phyloP scores from a whole-genome alignment of 2,797 vertebrate genomes.

The Nasua narica region DNA sequence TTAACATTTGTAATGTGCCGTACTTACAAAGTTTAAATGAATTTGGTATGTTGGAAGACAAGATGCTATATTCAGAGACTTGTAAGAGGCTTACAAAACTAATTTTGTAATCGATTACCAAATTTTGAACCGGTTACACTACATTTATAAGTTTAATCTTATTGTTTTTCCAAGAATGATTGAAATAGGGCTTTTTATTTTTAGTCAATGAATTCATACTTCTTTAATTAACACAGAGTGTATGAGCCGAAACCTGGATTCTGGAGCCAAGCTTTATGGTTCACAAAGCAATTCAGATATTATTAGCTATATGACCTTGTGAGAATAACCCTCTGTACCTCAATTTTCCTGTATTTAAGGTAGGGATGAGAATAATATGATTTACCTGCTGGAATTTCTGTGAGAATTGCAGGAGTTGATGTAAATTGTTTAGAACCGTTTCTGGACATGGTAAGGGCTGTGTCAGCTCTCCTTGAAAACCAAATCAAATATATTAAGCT shows the following conservation, averaged over 20 bases:
- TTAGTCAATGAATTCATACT: background rate
- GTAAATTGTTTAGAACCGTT: background rate
- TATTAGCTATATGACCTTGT: background rate
- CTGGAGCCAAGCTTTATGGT: background rate
- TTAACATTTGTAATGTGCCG: background rate
- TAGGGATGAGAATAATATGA: background rate
- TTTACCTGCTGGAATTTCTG: background rate
- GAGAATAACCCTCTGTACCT: background rate
- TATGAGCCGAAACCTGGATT: background rate
- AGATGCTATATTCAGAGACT: background rate
- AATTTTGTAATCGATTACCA: background rate
- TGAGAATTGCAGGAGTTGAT: background rate
- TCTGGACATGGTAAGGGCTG: background rate
- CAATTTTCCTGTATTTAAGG: background rate
- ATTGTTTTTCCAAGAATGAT: constrained; percentile 9
- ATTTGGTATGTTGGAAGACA: background rate
- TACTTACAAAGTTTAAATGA: background rate
- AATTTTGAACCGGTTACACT: background rate
- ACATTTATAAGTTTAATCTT: background rate
- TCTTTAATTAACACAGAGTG: background rate
- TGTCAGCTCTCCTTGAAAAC: background rate
- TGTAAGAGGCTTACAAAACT: background rate
- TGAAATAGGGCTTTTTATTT: background rate
- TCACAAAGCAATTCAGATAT: background rate
- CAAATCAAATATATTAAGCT: background rate